Base-by-base conservation (phyloP, 1,140 invertebrate species). In the Drosophila repletoides region DNA sequence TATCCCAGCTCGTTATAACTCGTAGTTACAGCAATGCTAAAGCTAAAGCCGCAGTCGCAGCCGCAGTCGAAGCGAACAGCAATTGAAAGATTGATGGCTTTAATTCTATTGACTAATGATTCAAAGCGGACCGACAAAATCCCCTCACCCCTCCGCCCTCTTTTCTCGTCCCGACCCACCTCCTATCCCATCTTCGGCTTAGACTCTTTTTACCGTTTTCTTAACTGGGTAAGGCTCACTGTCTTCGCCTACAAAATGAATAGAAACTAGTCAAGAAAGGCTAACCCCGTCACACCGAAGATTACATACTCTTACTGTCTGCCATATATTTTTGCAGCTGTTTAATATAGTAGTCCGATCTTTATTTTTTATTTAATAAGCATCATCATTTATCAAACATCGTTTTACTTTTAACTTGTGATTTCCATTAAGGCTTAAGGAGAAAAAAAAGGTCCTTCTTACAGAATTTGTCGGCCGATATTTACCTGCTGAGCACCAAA, bases 81-180 rank as follows among this genome's bases (percentile, higher is more conserved):
- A 80, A 76, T 80, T 81, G 76, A 41, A 80, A 80, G 72, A 80
- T 80, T 80, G 77, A 80, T 80, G 72, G 58, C 58, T 64, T 24
- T 21, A 52, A 34, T 56, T 43, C 55, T 2, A 21, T 31, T 56
- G 61, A 48, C 61, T 80, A 80, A 80, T 80, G 67, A 81, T 14
- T 45, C 67, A 72, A 80, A 80, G 76, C 72, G 56, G 29, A 24
- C 71, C 71, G 46, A 63, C 59, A 12, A 31, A 24, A n/a, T 33
- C 41, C 24, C 14, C 43, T 26, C 3, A 15, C 10, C 22, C 24
- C 33, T 26, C 33, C 28, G 14, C 53, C 21, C 10, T 43, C 28
- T 55, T 36, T 38, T 40, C 24, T 29, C 29, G 31, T 34, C n/a
- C n/a, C n/a, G n/a, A n/a, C n/a, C 41, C 14, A 7, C 24, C 24